A percentile compares a stretch with the other conserved stretches of the same genome.
These are phyloP conservation scores for Haemorhous mexicanus DNA, from an alignment of 2,113 vertebrate genomes.

Conservation along the genomic window DNA sequence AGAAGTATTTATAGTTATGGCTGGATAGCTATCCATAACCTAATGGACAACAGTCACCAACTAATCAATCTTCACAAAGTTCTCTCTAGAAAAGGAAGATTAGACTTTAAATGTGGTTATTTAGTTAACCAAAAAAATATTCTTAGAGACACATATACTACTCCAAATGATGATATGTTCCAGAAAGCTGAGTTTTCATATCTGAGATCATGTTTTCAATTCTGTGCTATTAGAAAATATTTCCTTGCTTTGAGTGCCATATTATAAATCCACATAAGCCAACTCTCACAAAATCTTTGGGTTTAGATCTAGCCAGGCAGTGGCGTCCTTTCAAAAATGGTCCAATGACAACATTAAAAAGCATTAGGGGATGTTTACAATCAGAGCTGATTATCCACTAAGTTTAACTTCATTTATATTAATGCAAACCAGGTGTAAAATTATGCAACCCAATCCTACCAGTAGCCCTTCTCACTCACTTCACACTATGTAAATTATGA, in stretches of 20 bases:
- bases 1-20: not conserved
- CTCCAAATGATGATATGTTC: not conserved
- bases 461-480: slow-evolving; percentile 32
- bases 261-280: not conserved
- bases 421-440: slow-evolving; percentile 13
- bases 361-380: not conserved
- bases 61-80: not conserved
- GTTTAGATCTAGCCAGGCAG: not conserved
- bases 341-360: not conserved
- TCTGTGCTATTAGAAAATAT: not conserved
- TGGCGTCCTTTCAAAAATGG: not conserved
- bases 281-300: not conserved
- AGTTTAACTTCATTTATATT: slow-evolving; percentile 9
- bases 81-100: not conserved
- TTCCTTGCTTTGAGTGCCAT: not conserved
- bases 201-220: not conserved
- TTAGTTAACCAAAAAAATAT: not conserved
- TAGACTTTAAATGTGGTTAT: not conserved
- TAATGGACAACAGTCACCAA: not conserved
- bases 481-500: slow-evolving; percentile 16
- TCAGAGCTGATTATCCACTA: not conserved
- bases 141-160: not conserved
- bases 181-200: not conserved
- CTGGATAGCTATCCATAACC: not conserved
- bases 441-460: not conserved